These are phyloP conservation scores for Taphrorychus bicolor DNA, from an alignment of 2,888 invertebrate genomes.

Conservation along the genomic window DNA sequence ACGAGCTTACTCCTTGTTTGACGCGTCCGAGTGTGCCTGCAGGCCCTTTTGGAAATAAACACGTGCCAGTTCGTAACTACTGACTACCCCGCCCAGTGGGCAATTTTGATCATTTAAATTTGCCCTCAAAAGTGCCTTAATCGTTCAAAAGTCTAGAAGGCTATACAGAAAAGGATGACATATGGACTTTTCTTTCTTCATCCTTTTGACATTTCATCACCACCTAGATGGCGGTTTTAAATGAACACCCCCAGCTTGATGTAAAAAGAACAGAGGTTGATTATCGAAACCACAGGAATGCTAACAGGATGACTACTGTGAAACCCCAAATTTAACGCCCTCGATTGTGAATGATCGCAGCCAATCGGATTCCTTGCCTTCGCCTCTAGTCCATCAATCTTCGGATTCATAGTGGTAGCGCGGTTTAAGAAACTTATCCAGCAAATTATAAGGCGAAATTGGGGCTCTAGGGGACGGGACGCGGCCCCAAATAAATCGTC, in stretches of 20 bases:
- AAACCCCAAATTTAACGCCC: slow-evolving; percentile 56
- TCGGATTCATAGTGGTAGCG: background rate
- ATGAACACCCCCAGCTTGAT: background rate
- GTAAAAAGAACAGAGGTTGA: background rate
- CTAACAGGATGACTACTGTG: slow-evolving; percentile 13
- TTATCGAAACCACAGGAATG: slow-evolving; percentile 25
- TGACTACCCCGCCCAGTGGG: background rate
- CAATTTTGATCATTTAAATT: too few species aligned
- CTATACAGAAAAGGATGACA: too few species aligned
- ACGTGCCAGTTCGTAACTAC: slow-evolving; percentile 13
- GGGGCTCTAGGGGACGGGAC: background rate
- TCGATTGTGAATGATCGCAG: slow-evolving; percentile 59
- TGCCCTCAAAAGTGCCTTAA: too few species aligned
- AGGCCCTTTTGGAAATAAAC: slow-evolving; percentile 20
- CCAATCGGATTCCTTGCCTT: slow-evolving; percentile 62
- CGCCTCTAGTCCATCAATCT: slow-evolving; percentile 54
- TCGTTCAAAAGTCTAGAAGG: too few species aligned
- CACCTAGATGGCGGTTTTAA: too few species aligned
- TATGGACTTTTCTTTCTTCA: too few species aligned
- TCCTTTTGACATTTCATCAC: too few species aligned
- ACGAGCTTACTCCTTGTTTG: slow-evolving; percentile 50
- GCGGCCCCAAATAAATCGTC: slow-evolving; percentile 26
- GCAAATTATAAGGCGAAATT: background rate
- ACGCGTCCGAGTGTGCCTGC: slow-evolving; percentile 43
- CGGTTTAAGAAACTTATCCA: background rate